These are phyloP conservation scores for Arctopsyche grandis DNA, from an alignment of 1,140 invertebrate species.

Conservation along the genomic window DNA sequence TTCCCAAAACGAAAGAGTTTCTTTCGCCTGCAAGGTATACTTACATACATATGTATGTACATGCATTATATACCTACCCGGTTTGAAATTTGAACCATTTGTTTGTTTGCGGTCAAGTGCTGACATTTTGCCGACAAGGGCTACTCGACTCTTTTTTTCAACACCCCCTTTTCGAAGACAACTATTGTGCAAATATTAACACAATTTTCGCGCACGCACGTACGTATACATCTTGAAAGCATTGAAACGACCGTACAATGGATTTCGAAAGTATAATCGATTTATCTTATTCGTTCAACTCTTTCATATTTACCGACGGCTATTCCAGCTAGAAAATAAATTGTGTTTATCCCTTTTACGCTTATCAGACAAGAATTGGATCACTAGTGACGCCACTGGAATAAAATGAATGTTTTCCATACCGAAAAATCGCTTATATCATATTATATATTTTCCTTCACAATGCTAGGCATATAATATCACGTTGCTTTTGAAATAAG, in stretches of 20 bases:
- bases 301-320: constrained; percentile 45
- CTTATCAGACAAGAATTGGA: constrained; percentile 30
- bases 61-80: constrained; percentile 1
- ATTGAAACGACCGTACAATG: constrained; percentile 11
- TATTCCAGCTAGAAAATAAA: constrained; percentile 28
- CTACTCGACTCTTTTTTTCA: constrained; percentile 45
- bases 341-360: constrained; percentile 37
- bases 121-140: constrained; percentile 52
- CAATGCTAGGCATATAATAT: neutral
- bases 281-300: constrained; percentile 53
- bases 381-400: constrained; percentile 47
- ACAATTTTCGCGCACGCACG: constrained; percentile 18
- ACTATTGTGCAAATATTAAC: constrained; percentile 54
- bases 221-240: neutral
- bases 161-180: constrained; percentile 8
- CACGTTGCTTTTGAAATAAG: neutral
- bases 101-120: constrained; percentile 52
- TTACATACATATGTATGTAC: too few relatives aligned
- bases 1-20: constrained; percentile 44
- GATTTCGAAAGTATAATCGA: constrained; percentile 40
- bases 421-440: neutral
- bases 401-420: too few relatives aligned
- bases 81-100: constrained; percentile 41
- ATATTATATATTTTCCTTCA: neutral
- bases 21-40: constrained; percentile 37